Evolutionary conservation across 1,140 invertebrate genomes (phyloP), one percentile per base, ranked within the genome.

Genomic region (Brachionus rubens): DNA sequence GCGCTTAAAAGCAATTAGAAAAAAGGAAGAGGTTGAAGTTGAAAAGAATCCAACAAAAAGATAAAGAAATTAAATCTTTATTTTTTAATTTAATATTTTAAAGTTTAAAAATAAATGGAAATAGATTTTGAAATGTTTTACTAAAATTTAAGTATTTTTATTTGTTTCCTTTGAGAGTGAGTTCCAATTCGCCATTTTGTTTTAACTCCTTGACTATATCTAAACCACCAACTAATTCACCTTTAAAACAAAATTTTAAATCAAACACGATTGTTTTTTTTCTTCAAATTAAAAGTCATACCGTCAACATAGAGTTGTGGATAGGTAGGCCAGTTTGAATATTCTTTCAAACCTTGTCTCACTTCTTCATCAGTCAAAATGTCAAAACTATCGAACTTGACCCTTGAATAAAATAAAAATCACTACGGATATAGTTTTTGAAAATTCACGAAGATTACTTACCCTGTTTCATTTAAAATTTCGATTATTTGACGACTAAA

Each of bases 201-300:
- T 98, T 94, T 91, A 98, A 92, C 86, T 98, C 92, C 40, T 98
- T 82, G 81, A 99, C 86, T 79, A 98, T 96, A 85, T 98, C 95
- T 85, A 94, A 98, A 9, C 96, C 96, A 19, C 95, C 95, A 70
- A 98, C 89, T 87, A 99, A 98, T 85, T 98, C 93, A 19, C 54
- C 48, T 70, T 6, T 46, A 70, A 50, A 21, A 16, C 16, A 24
- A 16, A n/a, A 36, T 28, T n/a, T n/a, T n/a, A n/a, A n/a, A n/a
- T n/a, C n/a, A n/a, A n/a, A n/a, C n/a, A n/a, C n/a, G n/a, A n/a
- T n/a, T n/a, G n/a, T 10, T 30, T 40, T 7, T 16, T n/a, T 7
- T 19, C 33, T 16, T 21, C 7, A 0, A 24, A 2, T 16, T 46
- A 50, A 6, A 50, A 50, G 24, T 26, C 10, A 1, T 70, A 70